Evolutionary conservation across 2,888 invertebrate species (phyloP), one percentile per base, ranked within the genome.

Genomic region (Phaedon cochleariae): DNA sequence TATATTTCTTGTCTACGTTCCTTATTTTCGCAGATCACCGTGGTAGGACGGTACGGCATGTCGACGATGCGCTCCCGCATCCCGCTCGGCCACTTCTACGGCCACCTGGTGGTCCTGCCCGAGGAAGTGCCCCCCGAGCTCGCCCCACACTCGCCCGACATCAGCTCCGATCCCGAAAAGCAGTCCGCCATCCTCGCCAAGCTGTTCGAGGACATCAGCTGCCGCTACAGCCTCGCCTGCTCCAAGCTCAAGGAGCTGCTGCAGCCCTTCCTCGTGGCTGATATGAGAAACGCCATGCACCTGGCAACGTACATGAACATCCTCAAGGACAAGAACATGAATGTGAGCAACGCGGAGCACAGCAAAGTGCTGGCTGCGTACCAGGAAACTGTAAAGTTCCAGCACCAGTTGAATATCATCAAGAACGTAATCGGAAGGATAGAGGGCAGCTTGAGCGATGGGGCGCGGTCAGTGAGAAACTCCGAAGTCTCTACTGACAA

Each of bases 81-180:
- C 69, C 95, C 96, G 0, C 85, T 96, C 37, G 97, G 96, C n/a
- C 92, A 92, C 83, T 97, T 96, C 84, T 97, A 94, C 81, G 97
- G 97, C 0, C 96, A 96, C 82, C 89, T 94, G 45, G 90, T 93
- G 1, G 89, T 94, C 64, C 85, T 95, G 54, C 85, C 86, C 0
- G 86, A 86, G 61, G 86, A 86, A 77, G 81, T 85, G 68, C 84
- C 85, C 18, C 78, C 79, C 1, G 85, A 85, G 57, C 78, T 84
- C 4, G 80, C 82, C 37, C 71, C 80, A 34, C 73, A 74, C 48
- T 72, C 77, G 17, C 72, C 78, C 9, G 74, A 77, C n/a, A 76
- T 80, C 45, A 72, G 77, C n/a, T 77, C 77, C 26, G 85, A 85
- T 26, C 79, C 85, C 41, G 85, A 87, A 73, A 85, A 87, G 22